Evolutionary conservation across 1,140 invertebrate species (phyloP).

Genomic region (Oreohelix idahoensis): DNA sequence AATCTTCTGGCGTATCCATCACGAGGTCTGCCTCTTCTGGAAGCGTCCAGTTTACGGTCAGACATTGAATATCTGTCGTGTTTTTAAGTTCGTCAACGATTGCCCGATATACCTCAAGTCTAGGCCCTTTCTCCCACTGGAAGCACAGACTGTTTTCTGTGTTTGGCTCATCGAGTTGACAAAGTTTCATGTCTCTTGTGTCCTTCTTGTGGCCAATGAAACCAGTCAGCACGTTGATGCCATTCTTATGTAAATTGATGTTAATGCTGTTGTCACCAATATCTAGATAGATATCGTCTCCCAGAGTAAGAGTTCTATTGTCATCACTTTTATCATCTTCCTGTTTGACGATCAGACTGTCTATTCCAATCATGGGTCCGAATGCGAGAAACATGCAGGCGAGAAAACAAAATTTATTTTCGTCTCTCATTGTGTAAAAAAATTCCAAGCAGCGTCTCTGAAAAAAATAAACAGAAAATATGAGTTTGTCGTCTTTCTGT

Average conservation of each 20-base stretch:
- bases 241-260: neutral
- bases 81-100: neutral
- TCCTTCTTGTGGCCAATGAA: neutral
- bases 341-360: too few species aligned
- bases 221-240: neutral
- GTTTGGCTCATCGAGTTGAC: neutral
- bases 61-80: neutral
- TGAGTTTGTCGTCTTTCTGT: too few species aligned
- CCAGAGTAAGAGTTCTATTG: neutral
- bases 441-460: too few species aligned
- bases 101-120: neutral
- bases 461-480: too few species aligned
- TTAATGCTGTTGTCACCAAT: neutral
- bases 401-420: too few species aligned
- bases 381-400: too few species aligned
- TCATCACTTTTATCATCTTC: too few species aligned
- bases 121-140: neutral
- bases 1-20: slow-evolving; percentile 47
- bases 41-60: neutral
- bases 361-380: too few species aligned
- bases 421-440: too few species aligned
- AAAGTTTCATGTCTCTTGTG: neutral
- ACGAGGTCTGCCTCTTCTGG: neutral
- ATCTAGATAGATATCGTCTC: neutral
- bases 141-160: neutral